A percentile compares a stretch with the other conserved stretches of the same genome.
These are phyloP conservation scores for Pampusana beccarii DNA, from an alignment of 2,113 vertebrate species.

Conservation along the genomic window DNA sequence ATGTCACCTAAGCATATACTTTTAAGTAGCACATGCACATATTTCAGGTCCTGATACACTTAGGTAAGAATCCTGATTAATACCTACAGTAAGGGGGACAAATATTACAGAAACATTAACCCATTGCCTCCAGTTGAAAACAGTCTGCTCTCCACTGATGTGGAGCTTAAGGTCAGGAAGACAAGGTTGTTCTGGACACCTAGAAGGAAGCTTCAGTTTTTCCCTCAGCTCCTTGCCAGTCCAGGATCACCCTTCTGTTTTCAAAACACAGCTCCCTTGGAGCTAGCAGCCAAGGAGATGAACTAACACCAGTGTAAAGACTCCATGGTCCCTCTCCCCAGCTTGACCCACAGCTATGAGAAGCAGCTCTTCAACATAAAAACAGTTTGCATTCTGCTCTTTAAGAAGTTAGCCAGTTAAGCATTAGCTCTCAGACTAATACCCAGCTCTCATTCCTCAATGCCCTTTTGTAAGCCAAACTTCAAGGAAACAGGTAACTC, in stretches of 20 bases:
- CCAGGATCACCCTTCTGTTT: not conserved
- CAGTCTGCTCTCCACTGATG: not conserved
- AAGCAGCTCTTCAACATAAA: not conserved
- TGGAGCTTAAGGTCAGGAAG: not conserved
- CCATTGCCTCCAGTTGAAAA: not conserved
- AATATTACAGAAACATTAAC: not conserved
- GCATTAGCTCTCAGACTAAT: not conserved
- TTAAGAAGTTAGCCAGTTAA: not conserved
- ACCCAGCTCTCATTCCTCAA: not conserved
- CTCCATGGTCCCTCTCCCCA: not conserved
- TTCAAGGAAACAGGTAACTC: not conserved
- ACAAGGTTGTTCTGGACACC: not conserved
- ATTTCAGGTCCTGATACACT: not conserved
- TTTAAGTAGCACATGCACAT: not conserved
- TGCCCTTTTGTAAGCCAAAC: not conserved
- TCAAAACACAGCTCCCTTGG: not conserved
- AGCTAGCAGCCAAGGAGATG: not conserved
- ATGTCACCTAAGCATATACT: not conserved
- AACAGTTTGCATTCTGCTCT: not conserved
- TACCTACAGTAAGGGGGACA: not conserved
- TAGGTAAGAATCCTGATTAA: not conserved
- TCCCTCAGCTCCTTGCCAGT: not conserved
- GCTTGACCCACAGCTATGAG: not conserved
- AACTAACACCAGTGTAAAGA: not conserved
- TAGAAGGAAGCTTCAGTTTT: not conserved